Conservation (phyloP, 1,140 invertebrate genomes). For the Drosophila arawakana region DNA sequence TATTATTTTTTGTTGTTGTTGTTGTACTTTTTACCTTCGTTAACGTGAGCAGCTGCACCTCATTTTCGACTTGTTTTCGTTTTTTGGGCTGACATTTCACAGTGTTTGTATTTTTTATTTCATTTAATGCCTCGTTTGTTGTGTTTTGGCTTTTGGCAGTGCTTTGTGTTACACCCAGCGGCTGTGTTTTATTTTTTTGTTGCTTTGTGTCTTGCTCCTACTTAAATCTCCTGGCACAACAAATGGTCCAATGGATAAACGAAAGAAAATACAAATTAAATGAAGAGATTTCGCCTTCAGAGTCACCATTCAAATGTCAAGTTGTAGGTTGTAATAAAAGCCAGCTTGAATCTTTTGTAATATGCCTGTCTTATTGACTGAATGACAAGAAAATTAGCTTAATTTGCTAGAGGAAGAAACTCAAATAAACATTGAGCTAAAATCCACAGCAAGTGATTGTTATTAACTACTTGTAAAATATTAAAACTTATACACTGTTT, state of each 20-base stretch:
- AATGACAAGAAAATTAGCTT: slow-evolving; percentile 12
- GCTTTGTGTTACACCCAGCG: slow-evolving; percentile 27
- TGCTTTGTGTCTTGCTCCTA: neutral
- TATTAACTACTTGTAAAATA: neutral
- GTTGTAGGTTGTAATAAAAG: slow-evolving; percentile 13
- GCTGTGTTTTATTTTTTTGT: slow-evolving; percentile 6
- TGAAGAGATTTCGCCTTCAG: slow-evolving; percentile 32
- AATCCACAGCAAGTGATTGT: neutral
- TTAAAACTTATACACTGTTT: no score
- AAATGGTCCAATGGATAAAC: slow-evolving; percentile 40
- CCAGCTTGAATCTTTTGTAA: neutral
- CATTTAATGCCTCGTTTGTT: slow-evolving; percentile 34
- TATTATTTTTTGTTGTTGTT: neutral
- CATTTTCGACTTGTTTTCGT: neutral
- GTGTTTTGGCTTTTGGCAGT: slow-evolving; percentile 34
- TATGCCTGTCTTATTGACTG: slow-evolving; percentile 7
- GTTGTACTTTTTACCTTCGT: neutral
- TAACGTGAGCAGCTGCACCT: slow-evolving; percentile 13
- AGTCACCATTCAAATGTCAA: slow-evolving; percentile 40
- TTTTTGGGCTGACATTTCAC: slow-evolving; percentile 28
- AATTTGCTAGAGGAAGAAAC: neutral
- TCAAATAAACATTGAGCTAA: neutral
- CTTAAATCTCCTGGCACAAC: slow-evolving; percentile 33
- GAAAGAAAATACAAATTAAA: slow-evolving; percentile 48
- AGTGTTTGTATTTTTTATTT: slow-evolving; percentile 41